A percentile compares a stretch with the other conserved stretches of the same genome.
These are phyloP conservation scores for Drosophila equinoxialis DNA, from an alignment of 1,140 invertebrate genomes.

Conservation along the genomic window DNA sequence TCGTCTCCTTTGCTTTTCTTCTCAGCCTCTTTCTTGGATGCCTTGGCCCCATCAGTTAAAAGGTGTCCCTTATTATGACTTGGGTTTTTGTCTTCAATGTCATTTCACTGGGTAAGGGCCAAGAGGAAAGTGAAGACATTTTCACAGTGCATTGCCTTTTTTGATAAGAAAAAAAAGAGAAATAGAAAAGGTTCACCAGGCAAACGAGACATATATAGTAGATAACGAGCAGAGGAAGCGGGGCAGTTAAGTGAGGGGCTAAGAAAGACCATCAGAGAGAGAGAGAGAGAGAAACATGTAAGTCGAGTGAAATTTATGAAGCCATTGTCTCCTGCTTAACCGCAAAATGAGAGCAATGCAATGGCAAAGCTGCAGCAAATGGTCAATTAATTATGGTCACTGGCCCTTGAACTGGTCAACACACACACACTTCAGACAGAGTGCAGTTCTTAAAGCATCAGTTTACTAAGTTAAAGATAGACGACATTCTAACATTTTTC, in stretches of 20 bases:
- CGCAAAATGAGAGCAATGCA: constrained; percentile 60
- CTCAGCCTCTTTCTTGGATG: too few relatives aligned
- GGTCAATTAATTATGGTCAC: constrained; percentile 76
- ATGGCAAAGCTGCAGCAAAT: constrained; percentile 65
- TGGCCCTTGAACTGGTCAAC: constrained; percentile 54
- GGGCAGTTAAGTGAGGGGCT: neutral
- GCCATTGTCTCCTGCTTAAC: constrained; percentile 69
- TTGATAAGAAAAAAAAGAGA: constrained; percentile 55
- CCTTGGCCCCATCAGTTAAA: constrained; percentile 10
- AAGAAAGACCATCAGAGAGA: neutral
- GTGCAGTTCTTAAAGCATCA: constrained; percentile 38
- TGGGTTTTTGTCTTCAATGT: constrained; percentile 15
- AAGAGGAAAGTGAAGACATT: constrained; percentile 37
- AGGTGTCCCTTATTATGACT: constrained; percentile 18
- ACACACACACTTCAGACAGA: constrained; percentile 27
- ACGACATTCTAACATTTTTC: constrained; percentile 30
- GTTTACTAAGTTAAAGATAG: constrained; percentile 23
- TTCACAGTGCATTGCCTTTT: constrained; percentile 63
- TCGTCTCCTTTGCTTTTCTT: neutral
- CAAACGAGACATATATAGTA: constrained; percentile 50
- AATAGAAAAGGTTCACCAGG: constrained; percentile 41
- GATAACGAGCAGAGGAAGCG: neutral
- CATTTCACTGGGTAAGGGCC: constrained; percentile 14
- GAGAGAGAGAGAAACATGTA: neutral
- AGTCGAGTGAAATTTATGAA: constrained; percentile 58